Conservation (phyloP, 2,113 vertebrate genomes). For the Axis porcinus region DNA sequence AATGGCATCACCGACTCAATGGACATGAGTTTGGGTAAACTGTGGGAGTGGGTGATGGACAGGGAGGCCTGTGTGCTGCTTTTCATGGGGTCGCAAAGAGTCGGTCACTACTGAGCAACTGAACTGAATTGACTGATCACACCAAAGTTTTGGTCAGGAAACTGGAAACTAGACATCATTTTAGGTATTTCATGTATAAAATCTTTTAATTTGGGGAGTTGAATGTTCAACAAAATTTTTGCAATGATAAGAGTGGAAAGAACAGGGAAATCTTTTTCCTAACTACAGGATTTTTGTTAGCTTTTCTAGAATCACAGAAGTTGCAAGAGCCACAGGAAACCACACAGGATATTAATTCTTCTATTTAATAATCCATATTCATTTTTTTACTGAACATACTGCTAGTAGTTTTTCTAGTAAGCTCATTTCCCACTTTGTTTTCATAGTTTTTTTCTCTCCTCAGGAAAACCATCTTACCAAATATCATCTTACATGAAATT, state of each 20-base stretch:
- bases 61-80: too few relatives aligned
- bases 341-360: background rate
- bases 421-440: background rate
- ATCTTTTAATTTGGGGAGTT: background rate
- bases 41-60: too few relatives aligned
- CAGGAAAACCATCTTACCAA: background rate
- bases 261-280: background rate
- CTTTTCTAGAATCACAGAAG: background rate
- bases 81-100: too few relatives aligned
- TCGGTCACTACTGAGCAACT: too few relatives aligned
- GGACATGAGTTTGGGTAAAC: too few relatives aligned
- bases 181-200: background rate
- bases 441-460: background rate
- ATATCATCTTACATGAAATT: background rate
- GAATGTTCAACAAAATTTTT: background rate
- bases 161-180: background rate
- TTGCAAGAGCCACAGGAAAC: background rate
- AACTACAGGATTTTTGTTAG: background rate
- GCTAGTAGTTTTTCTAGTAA: background rate
- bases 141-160: background rate
- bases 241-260: background rate
- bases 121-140: too few relatives aligned
- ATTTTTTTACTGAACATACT: background rate
- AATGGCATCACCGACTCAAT: too few relatives aligned
- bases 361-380: background rate